Percentiles rank a stretch among this genome's conserved stretches.
These are phyloP conservation scores for Altica lythri DNA, from an alignment of 2,888 invertebrate genomes.

Conservation along the genomic window DNA sequence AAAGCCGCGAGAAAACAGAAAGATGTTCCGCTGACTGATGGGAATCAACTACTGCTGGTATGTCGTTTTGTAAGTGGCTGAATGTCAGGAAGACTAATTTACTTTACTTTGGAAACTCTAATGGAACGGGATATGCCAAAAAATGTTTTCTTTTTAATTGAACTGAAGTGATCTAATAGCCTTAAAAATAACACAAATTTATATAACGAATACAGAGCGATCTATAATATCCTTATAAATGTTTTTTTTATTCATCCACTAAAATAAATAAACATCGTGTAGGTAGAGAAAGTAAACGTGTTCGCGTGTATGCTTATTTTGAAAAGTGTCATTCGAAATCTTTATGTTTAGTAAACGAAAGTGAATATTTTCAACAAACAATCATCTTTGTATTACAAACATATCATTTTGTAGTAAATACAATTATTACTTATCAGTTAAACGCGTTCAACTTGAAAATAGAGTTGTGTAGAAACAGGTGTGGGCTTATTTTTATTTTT, in stretches of 20 bases:
- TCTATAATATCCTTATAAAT: too few species aligned
- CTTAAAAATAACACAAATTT: not conserved
- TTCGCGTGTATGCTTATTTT: slow-evolving; percentile 53
- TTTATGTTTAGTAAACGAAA: slow-evolving; percentile 54
- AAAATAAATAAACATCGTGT: too few species aligned
- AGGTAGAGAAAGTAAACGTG: slow-evolving; percentile 29
- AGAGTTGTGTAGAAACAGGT: too few species aligned
- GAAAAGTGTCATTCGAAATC: slow-evolving; percentile 58
- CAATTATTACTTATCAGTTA: slow-evolving; percentile 44
- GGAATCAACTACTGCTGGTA: slow-evolving; percentile 8
- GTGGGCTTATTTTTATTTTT: too few species aligned
- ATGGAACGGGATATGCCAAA: too few species aligned
- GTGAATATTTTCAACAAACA: slow-evolving; percentile 53
- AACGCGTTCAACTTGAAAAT: slow-evolving; percentile 11
- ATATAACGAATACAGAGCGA: too few species aligned
- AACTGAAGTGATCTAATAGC: not conserved
- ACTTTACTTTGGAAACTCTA: too few species aligned
- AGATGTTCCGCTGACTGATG: slow-evolving; percentile 29
- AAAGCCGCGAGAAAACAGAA: slow-evolving; percentile 18
- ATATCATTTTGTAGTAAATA: slow-evolving; percentile 51
- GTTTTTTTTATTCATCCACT: too few species aligned
- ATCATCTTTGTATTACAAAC: slow-evolving; percentile 54
- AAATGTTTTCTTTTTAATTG: too few species aligned
- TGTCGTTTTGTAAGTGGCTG: slow-evolving; percentile 19
- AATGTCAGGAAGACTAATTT: slow-evolving; percentile 14